Percentiles rank a stretch among this genome's conserved stretches.
These are phyloP conservation scores for Carlito syrichta DNA, from an alignment of 2,113 vertebrate species.

Conservation along the genomic window DNA sequence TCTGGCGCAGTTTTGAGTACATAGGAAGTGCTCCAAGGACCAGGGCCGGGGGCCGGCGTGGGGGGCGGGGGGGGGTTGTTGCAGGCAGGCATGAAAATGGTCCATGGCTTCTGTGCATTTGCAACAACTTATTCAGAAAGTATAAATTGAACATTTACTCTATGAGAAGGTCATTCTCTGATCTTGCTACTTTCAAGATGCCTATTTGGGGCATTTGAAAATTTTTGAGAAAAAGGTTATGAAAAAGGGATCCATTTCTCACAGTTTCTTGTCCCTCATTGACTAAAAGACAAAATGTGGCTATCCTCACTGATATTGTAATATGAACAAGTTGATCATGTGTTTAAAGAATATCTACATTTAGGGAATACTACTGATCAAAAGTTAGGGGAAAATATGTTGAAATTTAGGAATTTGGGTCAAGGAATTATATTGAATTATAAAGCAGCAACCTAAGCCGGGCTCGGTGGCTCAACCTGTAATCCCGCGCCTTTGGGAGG, in stretches of 20 bases:
- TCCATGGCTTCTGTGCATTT: neutral
- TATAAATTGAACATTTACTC: neutral
- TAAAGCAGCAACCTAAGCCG: no score
- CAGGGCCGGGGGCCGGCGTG: no score
- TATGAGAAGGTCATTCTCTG: neutral
- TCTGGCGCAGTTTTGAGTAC: neutral
- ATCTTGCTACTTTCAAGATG: neutral
- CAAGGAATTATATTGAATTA: constrained; percentile 20
- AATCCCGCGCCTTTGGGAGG: no score
- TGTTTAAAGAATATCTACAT: neutral
- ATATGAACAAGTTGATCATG: neutral
- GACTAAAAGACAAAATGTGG: neutral
- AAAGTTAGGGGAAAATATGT: neutral
- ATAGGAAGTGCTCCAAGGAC: neutral
- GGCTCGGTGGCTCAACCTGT: no score
- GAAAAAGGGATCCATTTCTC: neutral
- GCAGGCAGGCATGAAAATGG: neutral
- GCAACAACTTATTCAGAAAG: neutral
- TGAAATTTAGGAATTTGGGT: constrained; percentile 37
- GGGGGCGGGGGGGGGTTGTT: neutral
- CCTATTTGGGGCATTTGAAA: neutral
- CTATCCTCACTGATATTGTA: neutral
- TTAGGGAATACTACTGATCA: neutral
- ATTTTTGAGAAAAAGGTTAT: neutral
- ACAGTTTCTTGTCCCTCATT: neutral